A percentile compares a stretch with the other conserved stretches of the same genome.
These are phyloP conservation scores for Lagopus muta DNA, from an alignment of 2,113 vertebrate genomes.

Conservation along the genomic window DNA sequence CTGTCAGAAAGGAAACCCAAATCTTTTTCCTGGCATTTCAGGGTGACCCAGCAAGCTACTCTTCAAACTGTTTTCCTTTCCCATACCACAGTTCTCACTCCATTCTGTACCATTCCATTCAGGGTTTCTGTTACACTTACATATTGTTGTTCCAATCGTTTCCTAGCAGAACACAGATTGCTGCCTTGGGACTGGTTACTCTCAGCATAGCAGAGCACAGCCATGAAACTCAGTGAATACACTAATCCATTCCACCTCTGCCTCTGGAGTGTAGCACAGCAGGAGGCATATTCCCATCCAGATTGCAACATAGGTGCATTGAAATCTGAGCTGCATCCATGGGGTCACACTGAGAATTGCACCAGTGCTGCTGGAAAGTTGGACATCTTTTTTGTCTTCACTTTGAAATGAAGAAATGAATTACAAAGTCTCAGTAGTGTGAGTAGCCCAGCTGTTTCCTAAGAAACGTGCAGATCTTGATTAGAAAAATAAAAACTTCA, in stretches of 20 bases:
- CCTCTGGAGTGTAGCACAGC: background rate
- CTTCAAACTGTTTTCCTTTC: background rate
- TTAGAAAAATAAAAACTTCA: background rate
- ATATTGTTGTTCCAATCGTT: background rate
- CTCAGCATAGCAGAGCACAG: rapidly evolving
- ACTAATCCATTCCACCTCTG: background rate
- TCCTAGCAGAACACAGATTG: background rate
- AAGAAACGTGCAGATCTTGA: background rate
- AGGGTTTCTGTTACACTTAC: background rate
- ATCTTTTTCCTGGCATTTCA: background rate
- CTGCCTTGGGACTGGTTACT: background rate
- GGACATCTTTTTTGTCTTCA: background rate
- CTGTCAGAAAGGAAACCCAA: background rate
- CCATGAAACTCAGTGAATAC: background rate
- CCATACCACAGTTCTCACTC: background rate
- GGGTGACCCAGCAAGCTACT: background rate
- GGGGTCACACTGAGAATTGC: background rate
- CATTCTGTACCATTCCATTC: background rate
- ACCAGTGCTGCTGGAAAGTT: background rate
- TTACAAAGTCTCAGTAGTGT: background rate
- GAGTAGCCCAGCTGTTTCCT: background rate
- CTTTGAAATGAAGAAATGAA: background rate
- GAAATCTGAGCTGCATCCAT: background rate
- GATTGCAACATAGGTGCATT: background rate
- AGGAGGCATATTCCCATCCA: background rate